Evolutionary conservation across 2,113 vertebrate species (phyloP).

Genomic region (Petaurus breviceps): DNA sequence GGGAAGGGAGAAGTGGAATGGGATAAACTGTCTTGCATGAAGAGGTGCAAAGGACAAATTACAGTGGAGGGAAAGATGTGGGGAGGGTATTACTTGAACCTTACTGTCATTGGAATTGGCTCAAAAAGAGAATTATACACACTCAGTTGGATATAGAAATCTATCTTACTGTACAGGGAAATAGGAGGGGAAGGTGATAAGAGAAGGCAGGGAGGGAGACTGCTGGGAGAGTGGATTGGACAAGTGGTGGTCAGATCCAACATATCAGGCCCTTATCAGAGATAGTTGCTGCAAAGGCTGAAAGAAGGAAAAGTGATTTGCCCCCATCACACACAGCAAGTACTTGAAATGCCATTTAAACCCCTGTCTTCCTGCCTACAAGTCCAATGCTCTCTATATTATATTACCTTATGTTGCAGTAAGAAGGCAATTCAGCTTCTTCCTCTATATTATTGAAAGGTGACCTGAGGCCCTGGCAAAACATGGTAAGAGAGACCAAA

Average conservation of each 20-base stretch:
- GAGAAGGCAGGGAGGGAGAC: neutral
- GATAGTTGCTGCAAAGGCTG: neutral
- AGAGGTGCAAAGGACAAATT: neutral
- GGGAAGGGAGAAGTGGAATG: neutral
- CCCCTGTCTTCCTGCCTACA: neutral
- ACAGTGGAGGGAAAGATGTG: neutral
- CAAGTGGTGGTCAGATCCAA: neutral
- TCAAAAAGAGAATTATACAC: neutral
- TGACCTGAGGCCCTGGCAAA: neutral
- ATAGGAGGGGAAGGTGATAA: neutral
- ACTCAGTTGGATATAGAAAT: neutral
- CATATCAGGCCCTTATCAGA: neutral
- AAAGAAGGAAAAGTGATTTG: neutral
- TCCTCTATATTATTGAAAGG: neutral
- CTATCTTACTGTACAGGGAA: neutral
- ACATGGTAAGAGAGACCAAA: neutral
- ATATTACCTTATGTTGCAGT: neutral
- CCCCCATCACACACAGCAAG: neutral
- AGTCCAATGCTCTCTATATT: neutral
- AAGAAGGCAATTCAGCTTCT: neutral
- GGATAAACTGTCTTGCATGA: neutral
- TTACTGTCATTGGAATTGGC: neutral
- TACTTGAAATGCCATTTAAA: neutral
- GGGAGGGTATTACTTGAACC: too few species aligned
- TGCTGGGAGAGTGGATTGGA: neutral